Conservation (phyloP, 2,797 vertebrate genomes). For the Syngnathus acus region DNA sequence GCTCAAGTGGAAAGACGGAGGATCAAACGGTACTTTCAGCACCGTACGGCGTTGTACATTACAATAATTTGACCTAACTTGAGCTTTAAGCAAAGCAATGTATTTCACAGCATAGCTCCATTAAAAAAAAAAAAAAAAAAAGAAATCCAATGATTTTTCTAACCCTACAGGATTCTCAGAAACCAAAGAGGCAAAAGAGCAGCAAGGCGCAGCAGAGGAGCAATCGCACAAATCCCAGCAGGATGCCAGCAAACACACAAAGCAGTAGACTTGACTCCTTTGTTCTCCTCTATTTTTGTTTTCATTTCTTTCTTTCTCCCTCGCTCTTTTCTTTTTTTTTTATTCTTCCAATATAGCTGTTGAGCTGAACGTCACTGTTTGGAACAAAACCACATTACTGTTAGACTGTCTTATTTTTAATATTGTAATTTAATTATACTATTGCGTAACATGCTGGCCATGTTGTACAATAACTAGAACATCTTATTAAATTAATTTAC, state of each 20-base stretch:
- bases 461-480: conserved; percentile 41
- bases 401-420: conserved; percentile 43
- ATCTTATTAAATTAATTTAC: conserved; percentile 49
- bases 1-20: conserved; percentile 87
- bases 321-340: too few relatives aligned
- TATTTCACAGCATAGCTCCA: too few relatives aligned
- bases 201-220: conserved; percentile 66
- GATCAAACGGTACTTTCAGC: conserved; percentile 71
- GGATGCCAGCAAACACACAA: conserved; percentile 24
- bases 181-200: conserved; percentile 71
- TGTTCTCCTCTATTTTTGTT: not conserved
- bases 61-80: not conserved
- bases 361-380: conserved; percentile 21
- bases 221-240: conserved; percentile 38
- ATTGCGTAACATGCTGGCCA: conserved; percentile 62
- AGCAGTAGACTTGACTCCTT: conserved; percentile 26
- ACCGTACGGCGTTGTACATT: not conserved
- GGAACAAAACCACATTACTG: conserved; percentile 22
- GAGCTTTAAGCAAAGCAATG: too few relatives aligned
- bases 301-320: not conserved
- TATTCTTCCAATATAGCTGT: not conserved
- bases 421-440: conserved; percentile 47
- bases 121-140: too few relatives aligned
- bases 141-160: conserved; percentile 6
- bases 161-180: conserved; percentile 76